phyloP scores from a whole-genome alignment of 2,797 vertebrate genomes.

The Morus bassanus region DNA sequence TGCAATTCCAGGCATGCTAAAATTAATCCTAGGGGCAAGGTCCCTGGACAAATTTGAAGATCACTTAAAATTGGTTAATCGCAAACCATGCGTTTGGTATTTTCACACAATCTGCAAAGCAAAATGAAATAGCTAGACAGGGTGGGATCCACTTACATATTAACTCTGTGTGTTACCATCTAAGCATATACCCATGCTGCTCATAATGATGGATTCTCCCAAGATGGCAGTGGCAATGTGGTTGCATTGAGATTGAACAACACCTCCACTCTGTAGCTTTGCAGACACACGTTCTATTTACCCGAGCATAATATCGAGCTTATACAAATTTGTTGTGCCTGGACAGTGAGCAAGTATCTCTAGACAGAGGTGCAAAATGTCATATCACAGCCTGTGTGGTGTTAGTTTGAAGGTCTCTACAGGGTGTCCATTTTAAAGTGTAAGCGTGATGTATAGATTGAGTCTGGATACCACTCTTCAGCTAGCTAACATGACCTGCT shows the following conservation, averaged over 20 bases:
- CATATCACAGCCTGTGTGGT: neutral
- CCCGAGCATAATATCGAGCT: neutral
- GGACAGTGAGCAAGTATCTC: neutral
- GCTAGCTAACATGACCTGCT: neutral
- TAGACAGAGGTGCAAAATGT: neutral
- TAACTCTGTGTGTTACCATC: neutral
- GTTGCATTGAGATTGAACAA: neutral
- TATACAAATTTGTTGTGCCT: neutral
- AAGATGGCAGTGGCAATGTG: neutral
- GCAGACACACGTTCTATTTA: neutral
- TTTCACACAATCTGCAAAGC: neutral
- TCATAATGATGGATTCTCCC: neutral
- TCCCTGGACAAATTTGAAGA: neutral
- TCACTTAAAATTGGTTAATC: neutral
- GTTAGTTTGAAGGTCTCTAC: neutral
- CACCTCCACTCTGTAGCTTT: neutral
- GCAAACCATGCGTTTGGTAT: rapidly evolving
- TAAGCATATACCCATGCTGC: neutral
- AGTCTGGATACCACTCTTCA: neutral
- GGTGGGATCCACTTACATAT: neutral
- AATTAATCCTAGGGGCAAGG: neutral
- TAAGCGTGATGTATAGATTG: neutral
- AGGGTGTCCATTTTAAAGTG: neutral
- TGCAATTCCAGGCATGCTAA: neutral
- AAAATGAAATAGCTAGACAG: neutral